Evolutionary conservation across 2,113 vertebrate species (phyloP).

Genomic region (Myxocyprinus asiaticus): DNA sequence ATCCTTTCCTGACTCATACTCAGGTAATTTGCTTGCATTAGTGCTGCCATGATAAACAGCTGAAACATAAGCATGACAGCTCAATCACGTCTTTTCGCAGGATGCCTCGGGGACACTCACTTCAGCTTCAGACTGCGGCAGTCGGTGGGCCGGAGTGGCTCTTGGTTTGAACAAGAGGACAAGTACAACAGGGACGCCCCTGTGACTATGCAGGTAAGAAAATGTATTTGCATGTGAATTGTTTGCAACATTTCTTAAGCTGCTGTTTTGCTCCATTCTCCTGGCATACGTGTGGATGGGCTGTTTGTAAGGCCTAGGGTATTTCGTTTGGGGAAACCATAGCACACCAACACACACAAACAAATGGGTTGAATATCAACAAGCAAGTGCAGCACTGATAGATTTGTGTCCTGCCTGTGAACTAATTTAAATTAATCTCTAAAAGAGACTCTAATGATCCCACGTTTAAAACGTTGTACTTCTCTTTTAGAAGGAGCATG

Average conservation of each 20-base stretch:
- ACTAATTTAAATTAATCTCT: too few species aligned
- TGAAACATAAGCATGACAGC: constrained; percentile 10
- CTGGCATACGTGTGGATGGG: too few species aligned
- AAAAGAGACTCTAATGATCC: too few species aligned
- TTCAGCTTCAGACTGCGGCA: constrained; percentile 94
- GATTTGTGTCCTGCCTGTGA: too few species aligned
- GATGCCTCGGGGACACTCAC: constrained; percentile 92
- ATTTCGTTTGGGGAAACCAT: too few species aligned
- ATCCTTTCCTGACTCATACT: constrained; percentile 97
- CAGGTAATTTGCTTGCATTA: constrained; percentile 75
- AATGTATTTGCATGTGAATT: neutral
- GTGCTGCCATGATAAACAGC: neutral
- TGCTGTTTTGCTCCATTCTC: too few species aligned
- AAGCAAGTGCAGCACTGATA: too few species aligned
- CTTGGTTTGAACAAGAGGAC: constrained; percentile 63
- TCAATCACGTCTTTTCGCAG: constrained; percentile 64
- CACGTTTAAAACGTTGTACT: neutral
- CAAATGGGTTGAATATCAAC: too few species aligned
- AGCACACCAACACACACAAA: too few species aligned
- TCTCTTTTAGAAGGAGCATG: constrained; percentile 78
- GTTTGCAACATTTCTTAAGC: too few species aligned
- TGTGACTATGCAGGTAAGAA: constrained; percentile 78
- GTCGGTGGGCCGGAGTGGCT: constrained; percentile 76
- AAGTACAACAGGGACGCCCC: constrained; percentile 79
- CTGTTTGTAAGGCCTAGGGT: too few species aligned